Evolutionary conservation across 2,113 vertebrate genomes (phyloP), one percentile per base, ranked within the genome.

Genomic region (Anthoscopus minutus): DNA sequence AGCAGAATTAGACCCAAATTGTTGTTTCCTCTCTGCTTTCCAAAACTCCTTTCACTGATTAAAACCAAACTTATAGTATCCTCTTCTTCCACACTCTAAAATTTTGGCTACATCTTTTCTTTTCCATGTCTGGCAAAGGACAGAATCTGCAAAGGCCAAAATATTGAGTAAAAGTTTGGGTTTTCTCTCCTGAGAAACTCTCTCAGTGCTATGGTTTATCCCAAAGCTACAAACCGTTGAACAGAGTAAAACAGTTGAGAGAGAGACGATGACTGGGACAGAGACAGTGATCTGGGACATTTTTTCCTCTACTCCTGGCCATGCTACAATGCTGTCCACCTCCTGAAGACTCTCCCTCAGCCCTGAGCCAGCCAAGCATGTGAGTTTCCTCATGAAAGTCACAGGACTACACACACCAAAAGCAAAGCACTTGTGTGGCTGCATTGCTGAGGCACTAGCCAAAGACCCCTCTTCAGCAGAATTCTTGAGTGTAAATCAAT

Each of bases 1-100:
- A 95, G 53, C 27, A 90, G 85, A 80, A 81, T 81, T 64, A 88
- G 37, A 83, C 85, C 35, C 82, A 86, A 95, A 92, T 44, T 86
- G 56, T 77, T 94, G 81, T 86, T 94, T 95, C 93, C 85, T 83
- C 64, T 91, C 66, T 57, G 70, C 85, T 91, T 94, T 72, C 67
- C 38, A 1, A 94, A 94, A 74, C 33, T 86, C 44, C n/a, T 81
- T 27, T 86, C 53, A 15, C 45, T 71, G 69, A 94, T 93, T 94
- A 93, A 94, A 95, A 76, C 57, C 61, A 91, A 94, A 81, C 28
- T 61, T 86, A 78, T 48, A 74, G 81, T 73, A 86, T 65, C 53
- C 40, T 93, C 81, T 90, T 50, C 72, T 91, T 92, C 44, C 73
- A 62, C 27, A 61, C 60, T 79, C 70, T 56, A 21, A 88, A 92